These are phyloP conservation scores for Sepioteuthis lessoniana DNA, from an alignment of 2,888 invertebrate species.

Conservation along the genomic window DNA sequence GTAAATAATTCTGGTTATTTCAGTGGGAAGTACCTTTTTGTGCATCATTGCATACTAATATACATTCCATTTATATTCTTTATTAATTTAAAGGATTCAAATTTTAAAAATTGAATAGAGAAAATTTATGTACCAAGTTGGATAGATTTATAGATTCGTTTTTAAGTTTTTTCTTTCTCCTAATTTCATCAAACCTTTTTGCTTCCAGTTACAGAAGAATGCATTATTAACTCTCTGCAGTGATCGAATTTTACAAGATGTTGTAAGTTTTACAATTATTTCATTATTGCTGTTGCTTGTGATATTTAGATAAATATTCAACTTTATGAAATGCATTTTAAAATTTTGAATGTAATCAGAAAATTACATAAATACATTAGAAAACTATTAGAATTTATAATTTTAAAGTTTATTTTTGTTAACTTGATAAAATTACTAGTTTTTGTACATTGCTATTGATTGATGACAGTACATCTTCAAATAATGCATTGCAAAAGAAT, in stretches of 20 bases:
- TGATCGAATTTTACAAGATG: constrained; percentile 84
- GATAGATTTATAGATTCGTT: not conserved
- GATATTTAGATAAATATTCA: not conserved
- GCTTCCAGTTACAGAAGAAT: constrained; percentile 81
- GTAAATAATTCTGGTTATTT: no score
- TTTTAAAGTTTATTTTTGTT: no score
- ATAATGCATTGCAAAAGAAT: not conserved
- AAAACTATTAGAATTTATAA: no score
- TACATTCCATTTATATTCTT: no score
- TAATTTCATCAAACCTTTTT: constrained; percentile 39
- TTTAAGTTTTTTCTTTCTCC: not conserved
- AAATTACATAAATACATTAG: not conserved
- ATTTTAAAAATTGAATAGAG: no score
- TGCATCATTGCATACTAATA: not conserved
- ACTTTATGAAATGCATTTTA: not conserved
- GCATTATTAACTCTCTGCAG: constrained; percentile 84
- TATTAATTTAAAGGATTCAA: no score
- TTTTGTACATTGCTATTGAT: not conserved
- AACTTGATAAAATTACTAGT: not conserved
- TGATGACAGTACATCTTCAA: not conserved
- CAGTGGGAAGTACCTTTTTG: not conserved
- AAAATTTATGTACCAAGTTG: no score
- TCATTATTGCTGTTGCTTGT: not conserved
- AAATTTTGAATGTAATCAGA: not conserved
- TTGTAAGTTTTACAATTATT: constrained; percentile 73